Base-by-base conservation (phyloP, 2,113 vertebrate genomes). In the Diadophis punctatus region DNA sequence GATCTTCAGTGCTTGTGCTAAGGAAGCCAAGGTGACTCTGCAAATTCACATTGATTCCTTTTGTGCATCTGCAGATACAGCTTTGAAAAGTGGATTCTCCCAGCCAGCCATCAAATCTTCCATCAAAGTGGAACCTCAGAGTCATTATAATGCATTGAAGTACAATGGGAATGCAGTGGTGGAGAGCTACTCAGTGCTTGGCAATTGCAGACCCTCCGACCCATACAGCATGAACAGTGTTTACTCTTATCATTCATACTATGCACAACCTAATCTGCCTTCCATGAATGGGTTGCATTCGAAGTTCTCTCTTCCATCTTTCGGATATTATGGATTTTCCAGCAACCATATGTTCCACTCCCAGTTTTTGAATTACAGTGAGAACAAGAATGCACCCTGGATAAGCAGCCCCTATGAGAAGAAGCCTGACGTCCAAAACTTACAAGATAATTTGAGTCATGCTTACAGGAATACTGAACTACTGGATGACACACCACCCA, bases 241-340 rank as follows among this genome's bases (percentile, higher is more conserved):
- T 93, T 99, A 99, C 96, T 98, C 98, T 91, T 98, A 98, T 95
- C 98, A 99, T 96, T 98, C 98, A 96, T 99, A 98, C 98, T 99
- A 99, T 98, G 99, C 99, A 98, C 99, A 98, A 97, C 98, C 98
- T 96, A 97, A 97, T 97, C 98, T 98, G 94, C 97, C 98, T 98
- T 98, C 99, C 63, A 95, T 99, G 94, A 99, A 99, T 1, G 98
- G 98, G 96, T 99, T 98, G 97, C 98, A 98, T 97, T 98, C 98
- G 93, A 98, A 98, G 96, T 98, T 98, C n/a, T 91, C 99, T 1
- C 98, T 99, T 93, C 98, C 98, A 86, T 98, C 99, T 34, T 98
- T 98, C 0, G 97, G 98, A 95, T 99, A 98, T 95, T 99, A 99
- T 22, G 98, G 98, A 96, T 99, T 98, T 94, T 96, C 98, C 96